A percentile compares a stretch with the other conserved stretches of the same genome.
phyloP scores from a whole-genome alignment of 2,797 vertebrate species.

The Melanotaenia pygmaea region DNA sequence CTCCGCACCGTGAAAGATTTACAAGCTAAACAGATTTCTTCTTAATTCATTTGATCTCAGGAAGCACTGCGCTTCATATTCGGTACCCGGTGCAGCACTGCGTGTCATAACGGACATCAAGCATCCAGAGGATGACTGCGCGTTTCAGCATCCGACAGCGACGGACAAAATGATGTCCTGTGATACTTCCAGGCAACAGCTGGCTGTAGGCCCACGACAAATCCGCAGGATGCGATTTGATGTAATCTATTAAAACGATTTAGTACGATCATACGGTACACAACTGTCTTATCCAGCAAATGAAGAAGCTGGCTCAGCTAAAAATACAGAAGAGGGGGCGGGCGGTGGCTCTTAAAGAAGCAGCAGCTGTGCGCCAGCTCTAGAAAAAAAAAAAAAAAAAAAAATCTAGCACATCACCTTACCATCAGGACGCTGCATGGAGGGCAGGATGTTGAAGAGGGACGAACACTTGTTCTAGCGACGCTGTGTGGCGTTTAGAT shows the following conservation, averaged over 20 bases:
- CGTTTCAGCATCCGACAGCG: conserved; percentile 71
- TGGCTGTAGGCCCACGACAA: conserved; percentile 49
- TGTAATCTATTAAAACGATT: conserved; percentile 74
- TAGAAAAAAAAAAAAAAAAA: conserved; percentile 13
- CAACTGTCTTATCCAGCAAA: conserved; percentile 79
- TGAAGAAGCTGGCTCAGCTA: conserved; percentile 85
- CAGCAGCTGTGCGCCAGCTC: conserved; percentile 67
- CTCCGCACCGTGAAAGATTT: conserved; percentile 40
- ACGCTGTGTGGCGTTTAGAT: conserved; percentile 26
- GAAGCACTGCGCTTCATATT: conserved; percentile 53
- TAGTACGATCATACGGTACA: conserved; percentile 76
- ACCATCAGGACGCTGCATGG: conserved; percentile 47
- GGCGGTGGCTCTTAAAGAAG: conserved; percentile 85
- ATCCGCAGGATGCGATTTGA: conserved; percentile 65
- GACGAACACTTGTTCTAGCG: conserved; percentile 15
- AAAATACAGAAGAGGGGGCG: conserved; percentile 85
- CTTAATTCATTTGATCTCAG: conserved; percentile 62
- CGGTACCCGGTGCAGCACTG: conserved; percentile 67
- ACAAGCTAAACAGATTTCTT: conserved; percentile 48
- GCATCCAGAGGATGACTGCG: conserved; percentile 61
- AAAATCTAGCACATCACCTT: not conserved
- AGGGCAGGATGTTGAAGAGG: conserved; percentile 25
- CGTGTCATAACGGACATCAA: conserved; percentile 70
- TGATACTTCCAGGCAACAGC: conserved; percentile 57
- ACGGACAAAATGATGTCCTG: conserved; percentile 45